Percentiles rank a stretch among this genome's conserved stretches.
Conservation (phyloP, 2,888 invertebrate genomes). For the Spodoptera picta region DNA sequence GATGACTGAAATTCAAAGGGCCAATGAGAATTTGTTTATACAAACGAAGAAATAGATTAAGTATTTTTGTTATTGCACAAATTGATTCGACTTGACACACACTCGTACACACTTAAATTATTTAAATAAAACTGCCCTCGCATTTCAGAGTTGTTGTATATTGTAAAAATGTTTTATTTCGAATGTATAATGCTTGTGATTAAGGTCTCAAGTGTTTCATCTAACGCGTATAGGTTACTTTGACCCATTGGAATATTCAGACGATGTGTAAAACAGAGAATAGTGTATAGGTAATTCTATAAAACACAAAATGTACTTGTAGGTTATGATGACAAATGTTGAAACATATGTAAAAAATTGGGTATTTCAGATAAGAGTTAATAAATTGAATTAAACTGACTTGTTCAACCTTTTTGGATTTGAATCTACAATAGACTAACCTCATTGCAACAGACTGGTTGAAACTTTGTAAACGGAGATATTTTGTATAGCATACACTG, state of each 20-base stretch:
- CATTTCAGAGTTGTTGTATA: conserved; percentile 82
- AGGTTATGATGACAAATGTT: conserved; percentile 87
- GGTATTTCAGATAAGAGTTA: conserved; percentile 86
- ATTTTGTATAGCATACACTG: conserved; percentile 87
- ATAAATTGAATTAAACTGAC: conserved; percentile 81
- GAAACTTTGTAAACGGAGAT: conserved; percentile 85
- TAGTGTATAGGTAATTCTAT: conserved; percentile 86
- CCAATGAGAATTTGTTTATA: conserved; percentile 81
- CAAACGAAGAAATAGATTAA: conserved; percentile 70
- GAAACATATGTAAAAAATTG: conserved; percentile 83
- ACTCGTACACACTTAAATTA: conserved; percentile 61
- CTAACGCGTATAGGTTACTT: conserved; percentile 75
- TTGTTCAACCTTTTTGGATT: conserved; percentile 88
- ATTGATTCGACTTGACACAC: conserved; percentile 72
- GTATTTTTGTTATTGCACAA: conserved; percentile 80
- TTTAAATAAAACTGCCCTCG: conserved; percentile 79
- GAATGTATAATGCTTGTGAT: conserved; percentile 63
- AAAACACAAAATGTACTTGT: conserved; percentile 86
- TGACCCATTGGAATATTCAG: conserved; percentile 82
- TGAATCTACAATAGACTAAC: conserved; percentile 87
- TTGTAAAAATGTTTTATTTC: conserved; percentile 71
- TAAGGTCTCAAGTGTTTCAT: conserved; percentile 68
- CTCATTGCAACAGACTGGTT: conserved; percentile 87
- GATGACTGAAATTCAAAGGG: conserved; percentile 86
- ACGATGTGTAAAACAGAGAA: conserved; percentile 82